Evolutionary conservation across 2,113 vertebrate genomes (phyloP).

Genomic region (Natator depressus): DNA sequence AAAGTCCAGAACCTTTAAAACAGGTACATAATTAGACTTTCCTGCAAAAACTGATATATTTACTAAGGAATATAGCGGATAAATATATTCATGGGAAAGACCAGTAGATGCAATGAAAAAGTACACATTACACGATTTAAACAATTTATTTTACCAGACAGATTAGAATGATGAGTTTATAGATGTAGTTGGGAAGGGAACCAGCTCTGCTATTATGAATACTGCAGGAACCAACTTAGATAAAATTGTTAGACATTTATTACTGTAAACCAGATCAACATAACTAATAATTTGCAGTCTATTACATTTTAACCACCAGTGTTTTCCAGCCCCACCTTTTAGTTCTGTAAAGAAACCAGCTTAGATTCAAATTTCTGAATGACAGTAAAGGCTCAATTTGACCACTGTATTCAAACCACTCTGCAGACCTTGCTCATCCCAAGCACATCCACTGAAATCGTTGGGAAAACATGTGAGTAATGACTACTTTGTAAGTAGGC

Average conservation of each 20-base stretch:
- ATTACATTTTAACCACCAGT: not conserved
- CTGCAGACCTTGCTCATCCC: not conserved
- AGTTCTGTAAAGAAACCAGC: not conserved
- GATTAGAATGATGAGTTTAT: not conserved
- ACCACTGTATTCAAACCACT: not conserved
- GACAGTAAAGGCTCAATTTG: not conserved
- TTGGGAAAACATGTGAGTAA: not conserved
- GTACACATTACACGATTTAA: not conserved
- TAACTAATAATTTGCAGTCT: not conserved
- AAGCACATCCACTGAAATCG: not conserved
- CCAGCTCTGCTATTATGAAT: not conserved
- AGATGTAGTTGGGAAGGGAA: not conserved
- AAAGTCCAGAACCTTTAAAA: not conserved
- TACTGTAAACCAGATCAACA: not conserved
- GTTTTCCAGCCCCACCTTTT: not conserved
- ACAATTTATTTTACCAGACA: not conserved
- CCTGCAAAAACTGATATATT: not conserved
- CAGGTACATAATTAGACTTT: not conserved
- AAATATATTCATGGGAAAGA: not conserved
- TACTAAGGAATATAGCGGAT: slow-evolving; percentile 22
- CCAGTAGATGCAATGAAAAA: not conserved
- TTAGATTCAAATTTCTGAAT: not conserved
- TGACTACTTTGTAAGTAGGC: not conserved
- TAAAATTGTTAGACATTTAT: not conserved
- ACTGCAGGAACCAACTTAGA: not conserved